Evolutionary conservation across 2,888 invertebrate species (phyloP).

Genomic region (Pristionchus japonicus): DNA sequence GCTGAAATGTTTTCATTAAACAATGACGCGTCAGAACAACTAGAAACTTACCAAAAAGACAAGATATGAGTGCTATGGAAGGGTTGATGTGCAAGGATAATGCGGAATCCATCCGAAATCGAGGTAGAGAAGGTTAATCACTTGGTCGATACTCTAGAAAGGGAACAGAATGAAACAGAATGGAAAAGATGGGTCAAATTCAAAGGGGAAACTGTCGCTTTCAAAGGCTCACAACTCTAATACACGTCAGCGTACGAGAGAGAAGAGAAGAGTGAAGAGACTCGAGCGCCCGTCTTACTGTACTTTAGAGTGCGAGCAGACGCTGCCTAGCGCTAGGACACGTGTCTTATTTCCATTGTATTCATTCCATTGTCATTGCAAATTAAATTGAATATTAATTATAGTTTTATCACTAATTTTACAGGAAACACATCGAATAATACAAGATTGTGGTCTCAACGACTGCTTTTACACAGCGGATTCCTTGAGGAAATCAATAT

Average conservation of each 20-base stretch:
- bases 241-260: conserved; percentile 57
- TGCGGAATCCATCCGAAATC: conserved; percentile 19
- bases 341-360: background rate
- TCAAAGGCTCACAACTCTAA: conserved; percentile 47
- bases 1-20: conserved; percentile 48
- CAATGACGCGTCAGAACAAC: background rate
- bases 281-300: background rate
- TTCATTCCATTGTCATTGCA: background rate
- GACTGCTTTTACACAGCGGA: conserved; percentile 35
- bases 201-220: conserved; percentile 16
- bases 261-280: background rate
- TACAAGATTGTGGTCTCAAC: conserved; percentile 7
- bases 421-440: conserved; percentile 34
- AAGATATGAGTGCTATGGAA: conserved; percentile 19
- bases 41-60: conserved; percentile 11
- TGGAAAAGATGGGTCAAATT: conserved; percentile 11
- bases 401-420: conserved; percentile 44
- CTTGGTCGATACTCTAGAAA: background rate
- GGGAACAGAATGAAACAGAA: background rate
- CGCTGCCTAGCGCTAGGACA: background rate
- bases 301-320: background rate
- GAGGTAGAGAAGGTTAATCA: background rate
- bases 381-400: background rate
- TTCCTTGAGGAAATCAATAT: background rate
- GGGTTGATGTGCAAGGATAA: conserved; percentile 5